Evolutionary conservation across 2,888 invertebrate species (phyloP).

Genomic region (Eupithecia exiguata): DNA sequence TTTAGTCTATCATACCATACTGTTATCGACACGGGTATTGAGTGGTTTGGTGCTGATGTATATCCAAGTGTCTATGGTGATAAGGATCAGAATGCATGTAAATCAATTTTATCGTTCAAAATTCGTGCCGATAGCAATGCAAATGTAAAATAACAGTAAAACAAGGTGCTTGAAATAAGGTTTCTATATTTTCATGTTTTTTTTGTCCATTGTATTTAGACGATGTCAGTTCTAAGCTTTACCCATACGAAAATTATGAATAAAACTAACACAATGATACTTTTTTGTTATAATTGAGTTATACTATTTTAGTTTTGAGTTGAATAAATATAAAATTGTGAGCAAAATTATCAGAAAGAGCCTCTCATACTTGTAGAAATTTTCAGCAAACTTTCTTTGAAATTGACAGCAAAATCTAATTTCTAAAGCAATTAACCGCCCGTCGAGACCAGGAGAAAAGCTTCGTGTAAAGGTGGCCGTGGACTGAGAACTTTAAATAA

Average conservation of each 20-base stretch:
- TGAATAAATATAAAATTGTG: background rate
- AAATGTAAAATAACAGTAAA: background rate
- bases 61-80: background rate
- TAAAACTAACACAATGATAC: background rate
- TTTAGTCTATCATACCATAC: background rate
- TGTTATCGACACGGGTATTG: background rate
- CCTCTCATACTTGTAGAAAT: background rate
- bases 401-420: conserved; percentile 29
- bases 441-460: conserved; percentile 25
- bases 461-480: conserved; percentile 1
- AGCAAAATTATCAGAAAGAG: background rate
- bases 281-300: background rate
- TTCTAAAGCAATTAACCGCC: conserved; percentile 30
- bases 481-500: background rate
- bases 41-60: background rate
- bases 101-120: background rate
- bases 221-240: background rate
- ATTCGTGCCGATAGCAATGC: background rate
- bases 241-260: background rate
- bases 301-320: background rate
- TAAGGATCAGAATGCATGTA: background rate
- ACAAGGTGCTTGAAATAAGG: conserved; percentile 2
- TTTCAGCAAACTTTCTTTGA: conserved; percentile 12
- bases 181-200: background rate
- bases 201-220: background rate